Evolutionary conservation across 2,888 invertebrate species (phyloP).

Genomic region (Amphipyra berbera): DNA sequence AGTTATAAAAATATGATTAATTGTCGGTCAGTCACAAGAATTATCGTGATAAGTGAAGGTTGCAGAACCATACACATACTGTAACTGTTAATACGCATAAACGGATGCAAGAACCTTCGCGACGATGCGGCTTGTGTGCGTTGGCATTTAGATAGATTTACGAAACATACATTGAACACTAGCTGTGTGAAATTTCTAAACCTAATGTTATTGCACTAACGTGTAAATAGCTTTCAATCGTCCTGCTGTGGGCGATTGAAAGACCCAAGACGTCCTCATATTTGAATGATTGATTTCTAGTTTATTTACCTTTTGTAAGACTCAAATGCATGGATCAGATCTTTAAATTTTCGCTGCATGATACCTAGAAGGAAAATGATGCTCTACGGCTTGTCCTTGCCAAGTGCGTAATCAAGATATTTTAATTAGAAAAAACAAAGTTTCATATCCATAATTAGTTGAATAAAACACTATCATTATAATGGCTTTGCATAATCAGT

Average conservation of each 20-base stretch:
- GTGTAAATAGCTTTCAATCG: constrained; percentile 48
- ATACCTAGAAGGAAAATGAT: no score
- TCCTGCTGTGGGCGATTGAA: background rate
- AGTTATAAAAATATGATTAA: constrained; percentile 18
- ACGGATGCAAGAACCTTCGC: constrained; percentile 62
- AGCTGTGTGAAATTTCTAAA: constrained; percentile 71
- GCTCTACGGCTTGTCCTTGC: no score
- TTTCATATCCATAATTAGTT: no score
- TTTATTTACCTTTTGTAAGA: background rate
- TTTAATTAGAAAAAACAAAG: no score
- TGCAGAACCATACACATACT: constrained; percentile 50
- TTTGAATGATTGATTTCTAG: background rate
- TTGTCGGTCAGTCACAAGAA: constrained; percentile 18
- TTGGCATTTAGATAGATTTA: constrained; percentile 82
- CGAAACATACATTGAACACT: constrained; percentile 74
- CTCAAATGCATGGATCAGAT: no score
- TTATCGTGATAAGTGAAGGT: constrained; percentile 58
- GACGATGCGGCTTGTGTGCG: constrained; percentile 67
- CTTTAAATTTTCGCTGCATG: no score
- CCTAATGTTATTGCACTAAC: constrained; percentile 63
- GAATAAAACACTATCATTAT: no score
- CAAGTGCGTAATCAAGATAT: no score
- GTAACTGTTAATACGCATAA: constrained; percentile 42
- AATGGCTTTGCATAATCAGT: no score
- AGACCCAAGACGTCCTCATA: background rate